Base-by-base conservation (phyloP, 92 coral and sea anemone species). In the Porites lobata region DNA sequence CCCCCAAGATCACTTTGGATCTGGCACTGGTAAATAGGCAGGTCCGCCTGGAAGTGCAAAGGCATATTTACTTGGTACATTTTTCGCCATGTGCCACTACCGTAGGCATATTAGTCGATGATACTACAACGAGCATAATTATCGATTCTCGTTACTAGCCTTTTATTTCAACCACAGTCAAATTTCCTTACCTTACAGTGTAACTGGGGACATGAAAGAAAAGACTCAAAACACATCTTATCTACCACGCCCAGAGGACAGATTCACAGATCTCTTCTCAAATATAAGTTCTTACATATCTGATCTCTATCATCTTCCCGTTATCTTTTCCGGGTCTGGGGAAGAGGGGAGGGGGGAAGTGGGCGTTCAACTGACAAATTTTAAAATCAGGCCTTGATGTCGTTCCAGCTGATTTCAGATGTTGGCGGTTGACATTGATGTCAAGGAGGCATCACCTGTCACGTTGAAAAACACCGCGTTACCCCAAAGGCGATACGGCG, bases 1-100 rank as follows among this genome's bases (percentile, higher is more conserved):
- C 47, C 47, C 47, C 47, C 6, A 38, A 38, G 47, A 38, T 38
- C 47, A 38, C 47, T 38, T 4, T 17, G 69, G 78, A 13, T 68
- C 86, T 9, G 79, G 83, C 70, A 78, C 83, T 51, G 83, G 74
- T 38, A 82, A 81, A 38, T 38, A 11, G 64, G 66, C 50, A 82
- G 87, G 24, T 24, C 88, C 76, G 5, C 32, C 88, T 76, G 8
- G 76, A 1, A 83, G 61, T 6, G 53, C 88, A 76, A 83, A 88
- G 52, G 69, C 79, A 66, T 76, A 69, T 66, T 66, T 47, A 66
- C 20, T 66, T 10, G 71, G 71, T 66, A 66, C 2, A 11, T 66
- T 66, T 66, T 17, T 66, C 47, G 21, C 71, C 2, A 68, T 68
- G 72, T 58, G 18, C 63, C 63, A 17, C 63, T 58, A n/a, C 26